phyloP scores from a whole-genome alignment of 2,888 invertebrate genomes.

The Pinctada fucata region DNA sequence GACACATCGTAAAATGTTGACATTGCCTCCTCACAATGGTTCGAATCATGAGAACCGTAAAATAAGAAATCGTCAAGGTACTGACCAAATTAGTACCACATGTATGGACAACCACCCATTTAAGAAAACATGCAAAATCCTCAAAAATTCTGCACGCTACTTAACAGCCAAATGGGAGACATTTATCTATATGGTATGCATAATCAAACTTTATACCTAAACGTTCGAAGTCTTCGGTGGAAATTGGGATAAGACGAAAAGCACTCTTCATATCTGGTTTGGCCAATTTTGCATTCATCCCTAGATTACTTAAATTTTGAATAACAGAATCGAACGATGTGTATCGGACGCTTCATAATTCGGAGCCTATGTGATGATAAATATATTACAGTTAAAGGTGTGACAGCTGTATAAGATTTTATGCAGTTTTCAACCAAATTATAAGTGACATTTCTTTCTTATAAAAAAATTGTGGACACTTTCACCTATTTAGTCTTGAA shows the following conservation, averaged over 20 bases:
- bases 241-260: neutral
- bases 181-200: neutral
- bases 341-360: neutral
- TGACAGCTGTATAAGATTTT: no score
- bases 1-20: no score
- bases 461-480: no score
- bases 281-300: neutral
- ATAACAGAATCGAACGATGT: neutral
- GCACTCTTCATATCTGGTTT: neutral
- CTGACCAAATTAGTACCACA: no score
- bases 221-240: neutral
- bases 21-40: no score
- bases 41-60: no score
- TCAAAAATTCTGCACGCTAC: slow-evolving; percentile 1
- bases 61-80: no score
- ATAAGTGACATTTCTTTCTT: no score
- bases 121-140: neutral
- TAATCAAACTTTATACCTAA: neutral
- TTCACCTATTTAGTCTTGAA: no score
- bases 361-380: no score
- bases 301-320: neutral
- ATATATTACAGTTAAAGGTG: no score
- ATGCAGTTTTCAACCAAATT: no score
- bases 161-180: neutral
- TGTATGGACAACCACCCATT: neutral